Evolutionary conservation across 1,140 invertebrate species (phyloP).

Genomic region (Philopotamus ludificatus): DNA sequence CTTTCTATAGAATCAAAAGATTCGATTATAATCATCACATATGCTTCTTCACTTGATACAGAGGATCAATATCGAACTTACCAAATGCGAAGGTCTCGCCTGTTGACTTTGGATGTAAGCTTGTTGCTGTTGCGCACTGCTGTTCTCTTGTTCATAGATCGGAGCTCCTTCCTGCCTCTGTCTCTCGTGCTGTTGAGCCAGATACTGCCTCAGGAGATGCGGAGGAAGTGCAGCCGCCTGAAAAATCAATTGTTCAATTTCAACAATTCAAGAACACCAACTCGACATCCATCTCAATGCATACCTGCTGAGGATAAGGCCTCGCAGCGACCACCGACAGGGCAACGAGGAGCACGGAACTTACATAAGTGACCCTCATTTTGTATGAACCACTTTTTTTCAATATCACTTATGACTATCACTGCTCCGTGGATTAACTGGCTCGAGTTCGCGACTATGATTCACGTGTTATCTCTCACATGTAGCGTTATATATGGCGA

Average conservation of each 20-base stretch:
- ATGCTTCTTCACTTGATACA: not conserved
- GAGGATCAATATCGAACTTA: not conserved
- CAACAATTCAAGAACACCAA: not conserved
- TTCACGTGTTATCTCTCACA: constrained; percentile 29
- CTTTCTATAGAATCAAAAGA: constrained; percentile 39
- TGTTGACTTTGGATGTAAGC: constrained; percentile 9
- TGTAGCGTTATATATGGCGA: constrained; percentile 26
- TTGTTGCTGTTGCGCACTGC: constrained; percentile 45
- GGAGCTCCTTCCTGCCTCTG: constrained; percentile 21
- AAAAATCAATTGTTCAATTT: not conserved
- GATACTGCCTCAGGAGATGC: constrained; percentile 53
- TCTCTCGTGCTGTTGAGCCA: constrained; percentile 44
- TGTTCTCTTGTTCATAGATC: constrained; percentile 41
- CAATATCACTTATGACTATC: not conserved
- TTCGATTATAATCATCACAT: not conserved
- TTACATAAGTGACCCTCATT: constrained; percentile 33
- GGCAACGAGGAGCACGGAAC: constrained; percentile 19
- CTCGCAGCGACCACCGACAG: constrained; percentile 16
- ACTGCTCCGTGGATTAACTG: constrained; percentile 12
- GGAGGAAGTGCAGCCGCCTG: constrained; percentile 50
- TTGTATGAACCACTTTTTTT: no score
- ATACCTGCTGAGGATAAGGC: constrained; percentile 39
- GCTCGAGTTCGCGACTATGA: constrained; percentile 19
- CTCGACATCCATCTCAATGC: not conserved
- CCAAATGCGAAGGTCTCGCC: not conserved